Evolutionary conservation across 2,888 invertebrate genomes (phyloP).

Genomic region (Uloborus plumipes): DNA sequence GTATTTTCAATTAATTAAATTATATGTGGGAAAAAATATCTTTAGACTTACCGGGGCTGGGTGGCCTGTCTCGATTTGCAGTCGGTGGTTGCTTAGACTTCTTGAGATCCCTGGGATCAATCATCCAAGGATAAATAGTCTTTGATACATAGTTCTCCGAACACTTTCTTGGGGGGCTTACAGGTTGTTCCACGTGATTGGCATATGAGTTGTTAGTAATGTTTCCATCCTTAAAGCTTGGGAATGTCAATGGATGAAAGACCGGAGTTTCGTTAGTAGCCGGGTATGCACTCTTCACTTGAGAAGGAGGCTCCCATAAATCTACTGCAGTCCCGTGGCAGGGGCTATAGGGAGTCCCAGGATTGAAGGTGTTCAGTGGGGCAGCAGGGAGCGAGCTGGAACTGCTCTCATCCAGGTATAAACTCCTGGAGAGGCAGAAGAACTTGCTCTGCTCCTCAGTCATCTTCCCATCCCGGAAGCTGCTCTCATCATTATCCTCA

Average conservation of each 20-base stretch:
- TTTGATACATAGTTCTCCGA: conserved; percentile 30
- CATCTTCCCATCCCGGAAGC: conserved; percentile 10
- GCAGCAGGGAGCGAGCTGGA: conserved; percentile 20
- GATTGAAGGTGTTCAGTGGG: neutral
- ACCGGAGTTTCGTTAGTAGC: conserved; percentile 23
- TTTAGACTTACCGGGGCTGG: conserved; percentile 34
- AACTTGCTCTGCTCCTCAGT: conserved; percentile 14
- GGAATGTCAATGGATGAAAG: neutral
- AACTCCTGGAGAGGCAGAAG: conserved; percentile 28
- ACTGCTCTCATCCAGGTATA: conserved; percentile 33
- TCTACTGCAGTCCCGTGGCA: conserved; percentile 28
- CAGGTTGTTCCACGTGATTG: conserved; percentile 23
- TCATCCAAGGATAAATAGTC: conserved; percentile 58
- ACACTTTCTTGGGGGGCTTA: conserved; percentile 15
- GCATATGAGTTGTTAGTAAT: neutral
- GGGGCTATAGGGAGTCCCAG: conserved; percentile 30
- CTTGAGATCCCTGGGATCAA: conserved; percentile 46
- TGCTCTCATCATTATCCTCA: conserved; percentile 29
- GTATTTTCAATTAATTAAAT: neutral
- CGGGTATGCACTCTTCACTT: conserved; percentile 7
- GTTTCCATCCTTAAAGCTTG: conserved; percentile 24
- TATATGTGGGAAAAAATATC: neutral
- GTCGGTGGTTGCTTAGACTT: conserved; percentile 19
- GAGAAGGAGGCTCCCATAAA: conserved; percentile 18
- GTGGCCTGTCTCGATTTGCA: conserved; percentile 20